phyloP scores from a whole-genome alignment of 2,113 vertebrate species.

The Rhabdornis inornatus region DNA sequence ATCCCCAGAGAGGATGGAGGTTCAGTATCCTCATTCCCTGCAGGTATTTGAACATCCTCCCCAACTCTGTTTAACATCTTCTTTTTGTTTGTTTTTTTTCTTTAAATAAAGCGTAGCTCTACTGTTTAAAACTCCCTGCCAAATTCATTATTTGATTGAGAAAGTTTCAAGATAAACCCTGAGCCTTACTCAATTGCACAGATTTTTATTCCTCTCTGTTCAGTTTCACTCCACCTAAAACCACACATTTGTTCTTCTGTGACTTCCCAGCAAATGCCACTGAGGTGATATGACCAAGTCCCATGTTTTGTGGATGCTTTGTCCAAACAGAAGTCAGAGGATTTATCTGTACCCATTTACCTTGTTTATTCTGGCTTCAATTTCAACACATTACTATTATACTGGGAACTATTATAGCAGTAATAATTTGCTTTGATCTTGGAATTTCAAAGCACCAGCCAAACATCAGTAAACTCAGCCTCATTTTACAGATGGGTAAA shows the following conservation, averaged over 20 bases:
- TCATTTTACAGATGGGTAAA: conserved; percentile 38
- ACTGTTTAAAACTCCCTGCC: neutral
- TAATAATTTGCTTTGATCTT: conserved; percentile 55
- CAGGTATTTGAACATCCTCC: neutral
- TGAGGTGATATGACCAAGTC: neutral
- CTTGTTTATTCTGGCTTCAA: conserved; percentile 41
- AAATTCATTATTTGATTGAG: neutral
- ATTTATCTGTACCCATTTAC: conserved; percentile 34
- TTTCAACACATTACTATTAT: conserved; percentile 11
- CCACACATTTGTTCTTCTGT: neutral
- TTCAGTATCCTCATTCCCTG: neutral
- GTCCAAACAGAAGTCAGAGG: conserved; percentile 36
- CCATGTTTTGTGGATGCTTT: neutral
- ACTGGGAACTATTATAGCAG: conserved; percentile 19
- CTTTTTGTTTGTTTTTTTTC: neutral
- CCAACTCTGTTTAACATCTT: neutral
- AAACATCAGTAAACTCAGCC: conserved; percentile 28
- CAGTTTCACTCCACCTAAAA: neutral
- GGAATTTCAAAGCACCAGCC: conserved; percentile 49
- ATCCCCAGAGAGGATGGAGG: neutral
- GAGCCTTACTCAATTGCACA: neutral
- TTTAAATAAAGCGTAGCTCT: neutral
- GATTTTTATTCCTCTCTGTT: neutral
- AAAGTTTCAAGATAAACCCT: neutral
- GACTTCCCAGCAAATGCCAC: neutral